Percentiles rank a stretch among this genome's conserved stretches.
phyloP scores from a whole-genome alignment of 2,113 vertebrate species.

The Onychostruthus taczanowskii region DNA sequence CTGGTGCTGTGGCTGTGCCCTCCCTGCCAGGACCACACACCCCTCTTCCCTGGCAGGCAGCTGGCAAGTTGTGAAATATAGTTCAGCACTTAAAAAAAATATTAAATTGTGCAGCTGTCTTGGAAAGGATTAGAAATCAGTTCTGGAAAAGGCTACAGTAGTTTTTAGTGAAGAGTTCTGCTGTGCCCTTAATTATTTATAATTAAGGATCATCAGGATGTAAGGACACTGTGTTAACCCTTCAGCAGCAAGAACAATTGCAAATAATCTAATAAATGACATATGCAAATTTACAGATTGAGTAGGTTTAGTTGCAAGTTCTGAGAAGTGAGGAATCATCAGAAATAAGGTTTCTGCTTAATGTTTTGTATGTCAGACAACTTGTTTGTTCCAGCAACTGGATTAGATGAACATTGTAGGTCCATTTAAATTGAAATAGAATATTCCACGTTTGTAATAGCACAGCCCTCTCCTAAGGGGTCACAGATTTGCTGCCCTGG shows the following conservation, averaged over 20 bases:
- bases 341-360: neutral
- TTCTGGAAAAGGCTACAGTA: neutral
- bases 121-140: neutral
- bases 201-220: neutral
- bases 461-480: neutral
- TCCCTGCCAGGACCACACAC: accelerated
- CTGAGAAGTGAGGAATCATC: neutral
- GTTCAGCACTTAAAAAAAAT: neutral
- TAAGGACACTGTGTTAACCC: neutral
- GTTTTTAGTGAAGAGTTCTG: neutral
- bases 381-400: neutral
- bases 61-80: neutral
- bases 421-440: neutral
- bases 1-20: neutral
- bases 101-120: neutral
- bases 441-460: neutral
- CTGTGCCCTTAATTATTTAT: neutral
- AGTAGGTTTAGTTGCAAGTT: neutral
- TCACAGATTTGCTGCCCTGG: neutral
- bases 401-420: neutral
- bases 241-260: neutral
- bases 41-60: neutral
- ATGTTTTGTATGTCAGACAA: neutral
- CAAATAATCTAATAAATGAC: neutral
- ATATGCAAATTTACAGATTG: neutral